These are phyloP conservation scores for Morus bassanus DNA, from an alignment of 2,797 vertebrate species.

Conservation along the genomic window DNA sequence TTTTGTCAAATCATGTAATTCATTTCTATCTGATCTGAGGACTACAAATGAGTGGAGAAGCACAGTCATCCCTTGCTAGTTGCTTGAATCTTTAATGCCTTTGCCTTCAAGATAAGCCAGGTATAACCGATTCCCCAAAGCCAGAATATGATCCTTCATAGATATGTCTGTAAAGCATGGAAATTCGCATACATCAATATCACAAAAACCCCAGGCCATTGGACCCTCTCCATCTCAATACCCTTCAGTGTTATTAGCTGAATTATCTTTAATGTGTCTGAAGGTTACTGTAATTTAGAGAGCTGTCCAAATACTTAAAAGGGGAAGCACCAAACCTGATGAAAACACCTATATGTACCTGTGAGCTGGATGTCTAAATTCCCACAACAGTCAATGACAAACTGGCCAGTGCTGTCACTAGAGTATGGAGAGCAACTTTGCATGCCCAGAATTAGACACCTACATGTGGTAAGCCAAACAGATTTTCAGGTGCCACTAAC, in stretches of 20 bases:
- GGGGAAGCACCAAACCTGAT: neutral
- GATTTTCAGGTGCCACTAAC: neutral
- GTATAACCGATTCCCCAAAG: neutral
- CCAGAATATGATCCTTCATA: neutral
- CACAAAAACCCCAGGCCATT: rapidly evolving
- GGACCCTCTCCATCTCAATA: too few relatives aligned
- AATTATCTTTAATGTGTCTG: neutral
- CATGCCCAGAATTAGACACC: neutral
- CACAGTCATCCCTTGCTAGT: rapidly evolving
- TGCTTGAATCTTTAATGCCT: neutral
- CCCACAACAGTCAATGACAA: neutral
- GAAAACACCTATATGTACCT: neutral
- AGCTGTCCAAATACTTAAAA: neutral
- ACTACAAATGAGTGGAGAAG: neutral
- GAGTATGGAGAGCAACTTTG: neutral
- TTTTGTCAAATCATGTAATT: neutral
- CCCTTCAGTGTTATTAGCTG: neutral
- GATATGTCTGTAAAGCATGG: neutral
- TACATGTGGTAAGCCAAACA: rapidly evolving
- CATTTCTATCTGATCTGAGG: neutral
- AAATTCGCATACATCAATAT: neutral
- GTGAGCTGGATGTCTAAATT: neutral
- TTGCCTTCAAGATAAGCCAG: rapidly evolving
- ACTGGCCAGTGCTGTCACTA: neutral
- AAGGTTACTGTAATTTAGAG: neutral